A percentile compares a stretch with the other conserved stretches of the same genome.
Conservation (phyloP, 1,140 invertebrate species). For the Zaprionus taronus region DNA sequence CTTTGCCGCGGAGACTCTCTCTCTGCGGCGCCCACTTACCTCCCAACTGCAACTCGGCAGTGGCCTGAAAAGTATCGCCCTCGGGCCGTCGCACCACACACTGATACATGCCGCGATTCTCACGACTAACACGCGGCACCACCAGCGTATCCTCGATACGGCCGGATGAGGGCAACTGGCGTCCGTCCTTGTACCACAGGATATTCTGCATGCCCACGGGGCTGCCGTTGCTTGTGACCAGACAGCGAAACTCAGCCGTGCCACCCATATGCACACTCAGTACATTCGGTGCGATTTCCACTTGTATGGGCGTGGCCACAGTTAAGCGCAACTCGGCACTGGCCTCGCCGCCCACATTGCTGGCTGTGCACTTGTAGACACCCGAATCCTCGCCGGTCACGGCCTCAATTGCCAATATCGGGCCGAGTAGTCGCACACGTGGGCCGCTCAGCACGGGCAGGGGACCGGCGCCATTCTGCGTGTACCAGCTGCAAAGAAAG, state of each 20-base stretch:
- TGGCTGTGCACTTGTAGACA: slow-evolving; percentile 88
- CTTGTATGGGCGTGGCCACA: slow-evolving; percentile 89
- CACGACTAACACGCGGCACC: slow-evolving; percentile 89
- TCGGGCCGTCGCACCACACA: slow-evolving; percentile 91
- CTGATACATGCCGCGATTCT: slow-evolving; percentile 94
- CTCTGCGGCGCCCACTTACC: slow-evolving; percentile 86
- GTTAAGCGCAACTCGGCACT: slow-evolving; percentile 88
- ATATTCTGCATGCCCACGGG: slow-evolving; percentile 84
- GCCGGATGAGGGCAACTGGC: slow-evolving; percentile 88
- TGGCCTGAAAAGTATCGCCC: slow-evolving; percentile 91
- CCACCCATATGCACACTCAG: slow-evolving; percentile 92
- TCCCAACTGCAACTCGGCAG: slow-evolving; percentile 91
- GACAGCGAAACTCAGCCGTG: slow-evolving; percentile 90
- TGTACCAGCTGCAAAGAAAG: slow-evolving; percentile 87
- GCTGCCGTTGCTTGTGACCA: slow-evolving; percentile 85
- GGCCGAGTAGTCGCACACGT: slow-evolving; percentile 88
- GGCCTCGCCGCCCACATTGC: slow-evolving; percentile 89
- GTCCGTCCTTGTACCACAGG: slow-evolving; percentile 91
- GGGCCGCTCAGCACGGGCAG: slow-evolving; percentile 88
- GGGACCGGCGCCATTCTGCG: slow-evolving; percentile 88
- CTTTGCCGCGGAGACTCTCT: slow-evolving; percentile 16
- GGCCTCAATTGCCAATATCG: slow-evolving; percentile 90
- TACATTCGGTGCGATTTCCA: slow-evolving; percentile 89
- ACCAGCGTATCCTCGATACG: slow-evolving; percentile 88
- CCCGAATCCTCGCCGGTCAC: slow-evolving; percentile 89